Conservation (phyloP, 1,140 invertebrate genomes). For the Drosophila bocqueti region DNA sequence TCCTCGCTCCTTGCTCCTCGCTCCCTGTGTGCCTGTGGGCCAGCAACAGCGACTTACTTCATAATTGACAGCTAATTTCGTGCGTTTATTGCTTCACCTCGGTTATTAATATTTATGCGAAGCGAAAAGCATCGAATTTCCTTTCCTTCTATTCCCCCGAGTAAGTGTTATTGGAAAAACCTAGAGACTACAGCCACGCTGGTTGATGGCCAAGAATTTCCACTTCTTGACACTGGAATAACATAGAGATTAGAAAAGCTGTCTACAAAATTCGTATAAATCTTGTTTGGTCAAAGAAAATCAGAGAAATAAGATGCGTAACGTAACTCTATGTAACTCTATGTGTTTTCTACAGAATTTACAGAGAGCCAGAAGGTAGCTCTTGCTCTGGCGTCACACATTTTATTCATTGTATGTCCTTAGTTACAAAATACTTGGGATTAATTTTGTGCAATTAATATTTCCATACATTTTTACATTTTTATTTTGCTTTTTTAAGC, state of each 20-base stretch:
- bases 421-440: no score
- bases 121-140: conserved; percentile 10
- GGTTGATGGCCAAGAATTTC: not conserved
- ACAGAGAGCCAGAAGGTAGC: no score
- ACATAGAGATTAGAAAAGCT: not conserved
- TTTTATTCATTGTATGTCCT: no score
- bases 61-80: conserved; percentile 75
- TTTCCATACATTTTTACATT: no score
- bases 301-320: not conserved
- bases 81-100: conserved; percentile 59
- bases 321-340: not conserved
- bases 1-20: not conserved
- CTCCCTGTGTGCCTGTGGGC: not conserved
- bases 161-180: not conserved
- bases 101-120: conserved; percentile 67
- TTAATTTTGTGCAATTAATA: no score
- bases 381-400: no score
- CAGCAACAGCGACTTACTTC: conserved; percentile 49
- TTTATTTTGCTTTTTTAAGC: no score
- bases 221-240: no score
- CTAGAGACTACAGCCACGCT: not conserved
- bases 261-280: not conserved
- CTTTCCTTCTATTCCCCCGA: not conserved
- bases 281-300: not conserved
- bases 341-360: no score